Conservation (phyloP, 2,113 vertebrate species). For the Atractosteus spatula region DNA sequence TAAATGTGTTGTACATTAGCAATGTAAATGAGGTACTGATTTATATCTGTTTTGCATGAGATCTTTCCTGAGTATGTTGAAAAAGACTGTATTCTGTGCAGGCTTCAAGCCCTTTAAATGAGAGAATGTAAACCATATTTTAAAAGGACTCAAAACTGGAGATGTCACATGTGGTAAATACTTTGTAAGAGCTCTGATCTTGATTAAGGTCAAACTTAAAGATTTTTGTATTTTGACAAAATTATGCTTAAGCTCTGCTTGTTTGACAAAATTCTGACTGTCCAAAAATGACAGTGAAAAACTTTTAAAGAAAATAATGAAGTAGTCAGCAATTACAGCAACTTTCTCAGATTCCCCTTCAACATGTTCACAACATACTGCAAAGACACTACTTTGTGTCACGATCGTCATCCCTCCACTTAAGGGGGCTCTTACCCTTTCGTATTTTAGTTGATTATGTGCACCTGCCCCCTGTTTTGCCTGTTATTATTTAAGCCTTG, state of each 20-base stretch:
- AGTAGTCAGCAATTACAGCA: too few species aligned
- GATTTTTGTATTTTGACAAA: constrained; percentile 2
- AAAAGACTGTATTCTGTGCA: constrained; percentile 59
- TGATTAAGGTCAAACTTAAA: constrained; percentile 1
- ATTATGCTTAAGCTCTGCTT: neutral
- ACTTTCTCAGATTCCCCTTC: too few species aligned
- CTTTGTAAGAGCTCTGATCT: constrained; percentile 4
- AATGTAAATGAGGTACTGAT: constrained; percentile 52
- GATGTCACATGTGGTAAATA: constrained; percentile 13
- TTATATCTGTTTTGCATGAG: constrained; percentile 53
- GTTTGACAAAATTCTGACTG: neutral
- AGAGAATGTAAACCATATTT: constrained; percentile 65
- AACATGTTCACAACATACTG: too few species aligned
- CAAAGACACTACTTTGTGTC: too few species aligned
- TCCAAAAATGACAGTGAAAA: too few species aligned
- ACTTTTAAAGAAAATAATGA: too few species aligned
- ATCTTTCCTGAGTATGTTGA: constrained; percentile 30
- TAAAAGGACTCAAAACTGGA: constrained; percentile 33
- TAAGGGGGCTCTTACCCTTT: too few species aligned
- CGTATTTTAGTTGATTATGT: too few species aligned
- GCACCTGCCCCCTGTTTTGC: too few species aligned
- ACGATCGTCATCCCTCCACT: too few species aligned
- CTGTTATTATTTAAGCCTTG: too few species aligned
- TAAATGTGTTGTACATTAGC: constrained; percentile 56
- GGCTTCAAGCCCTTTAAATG: constrained; percentile 50